Percentiles rank a stretch among this genome's conserved stretches.
phyloP scores from a whole-genome alignment of 2,797 vertebrate genomes.

The Gymnoscopelus braueri region DNA sequence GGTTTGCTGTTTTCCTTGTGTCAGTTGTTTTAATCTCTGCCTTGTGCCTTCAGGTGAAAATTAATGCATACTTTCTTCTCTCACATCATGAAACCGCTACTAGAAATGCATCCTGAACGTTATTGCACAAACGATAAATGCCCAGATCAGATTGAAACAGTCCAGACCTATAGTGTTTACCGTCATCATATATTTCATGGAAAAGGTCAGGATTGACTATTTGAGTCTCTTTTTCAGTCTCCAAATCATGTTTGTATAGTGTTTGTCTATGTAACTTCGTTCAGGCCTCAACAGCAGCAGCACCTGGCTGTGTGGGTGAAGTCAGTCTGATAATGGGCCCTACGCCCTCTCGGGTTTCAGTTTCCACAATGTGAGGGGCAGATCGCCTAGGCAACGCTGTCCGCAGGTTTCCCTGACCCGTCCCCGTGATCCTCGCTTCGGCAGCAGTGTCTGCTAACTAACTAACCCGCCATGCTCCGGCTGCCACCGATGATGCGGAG shows the following conservation, averaged over 20 bases:
- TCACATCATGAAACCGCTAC: too few relatives aligned
- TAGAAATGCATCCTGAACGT: too few relatives aligned
- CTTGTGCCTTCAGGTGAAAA: too few relatives aligned
- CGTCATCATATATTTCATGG: too few relatives aligned
- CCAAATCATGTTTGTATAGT: background rate
- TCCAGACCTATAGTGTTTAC: too few relatives aligned
- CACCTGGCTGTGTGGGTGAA: conserved; percentile 20
- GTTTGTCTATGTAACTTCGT: conserved; percentile 25
- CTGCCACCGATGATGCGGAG: background rate
- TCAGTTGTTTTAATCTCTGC: too few relatives aligned
- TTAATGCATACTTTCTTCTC: too few relatives aligned
- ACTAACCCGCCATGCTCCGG: background rate
- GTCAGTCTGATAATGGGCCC: conserved; percentile 36
- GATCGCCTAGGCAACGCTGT: conserved; percentile 67
- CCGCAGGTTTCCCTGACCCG: conserved; percentile 42
- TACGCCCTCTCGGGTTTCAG: conserved; percentile 76
- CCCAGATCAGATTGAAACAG: too few relatives aligned
- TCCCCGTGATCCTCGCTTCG: conserved; percentile 16
- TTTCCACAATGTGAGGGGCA: conserved; percentile 65
- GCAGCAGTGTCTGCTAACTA: background rate
- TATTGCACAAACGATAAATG: too few relatives aligned
- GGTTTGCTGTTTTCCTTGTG: background rate
- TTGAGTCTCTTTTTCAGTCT: too few relatives aligned
- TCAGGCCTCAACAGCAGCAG: background rate
- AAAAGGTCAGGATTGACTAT: too few relatives aligned